phyloP scores from a whole-genome alignment of 1,140 invertebrate genomes.

The Aphelinus atriplicis region DNA sequence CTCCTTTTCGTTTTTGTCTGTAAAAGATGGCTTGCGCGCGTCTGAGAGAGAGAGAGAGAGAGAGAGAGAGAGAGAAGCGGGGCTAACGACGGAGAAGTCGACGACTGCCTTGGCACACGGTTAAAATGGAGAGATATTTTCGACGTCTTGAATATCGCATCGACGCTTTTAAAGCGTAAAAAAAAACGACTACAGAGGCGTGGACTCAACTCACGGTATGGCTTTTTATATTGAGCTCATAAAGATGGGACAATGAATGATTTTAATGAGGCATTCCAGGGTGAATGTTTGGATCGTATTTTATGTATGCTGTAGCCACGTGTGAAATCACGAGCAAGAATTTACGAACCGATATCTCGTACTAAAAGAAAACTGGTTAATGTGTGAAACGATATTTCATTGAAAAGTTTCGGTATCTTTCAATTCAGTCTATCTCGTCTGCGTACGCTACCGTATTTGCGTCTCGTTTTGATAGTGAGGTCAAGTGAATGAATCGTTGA shows the following conservation, averaged over 20 bases:
- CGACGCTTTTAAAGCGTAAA: slow-evolving; percentile 8
- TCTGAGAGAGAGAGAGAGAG: too few species aligned
- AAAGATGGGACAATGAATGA: slow-evolving; percentile 28
- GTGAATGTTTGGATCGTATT: slow-evolving; percentile 3
- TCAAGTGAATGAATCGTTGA: too few species aligned
- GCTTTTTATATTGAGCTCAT: slow-evolving; percentile 14
- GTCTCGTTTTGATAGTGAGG: too few species aligned
- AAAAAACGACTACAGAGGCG: neutral
- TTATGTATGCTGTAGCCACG: neutral
- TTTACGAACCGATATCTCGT: neutral
- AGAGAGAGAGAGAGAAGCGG: too few species aligned
- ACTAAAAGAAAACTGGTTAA: too few species aligned
- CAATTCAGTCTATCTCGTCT: too few species aligned
- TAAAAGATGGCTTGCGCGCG: neutral
- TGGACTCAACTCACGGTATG: neutral
- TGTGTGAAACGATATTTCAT: too few species aligned
- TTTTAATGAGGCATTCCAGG: slow-evolving; percentile 25
- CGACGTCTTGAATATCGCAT: neutral
- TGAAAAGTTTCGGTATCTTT: too few species aligned
- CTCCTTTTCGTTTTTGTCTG: neutral
- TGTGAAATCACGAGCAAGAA: neutral
- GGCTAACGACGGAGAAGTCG: neutral
- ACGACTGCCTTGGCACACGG: too few species aligned
- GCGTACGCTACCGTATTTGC: too few species aligned
- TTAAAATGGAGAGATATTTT: slow-evolving; percentile 23